Evolutionary conservation across 2,797 vertebrate genomes (phyloP), one percentile per base, ranked within the genome.

Genomic region (Poeciliopsis gracilis): DNA sequence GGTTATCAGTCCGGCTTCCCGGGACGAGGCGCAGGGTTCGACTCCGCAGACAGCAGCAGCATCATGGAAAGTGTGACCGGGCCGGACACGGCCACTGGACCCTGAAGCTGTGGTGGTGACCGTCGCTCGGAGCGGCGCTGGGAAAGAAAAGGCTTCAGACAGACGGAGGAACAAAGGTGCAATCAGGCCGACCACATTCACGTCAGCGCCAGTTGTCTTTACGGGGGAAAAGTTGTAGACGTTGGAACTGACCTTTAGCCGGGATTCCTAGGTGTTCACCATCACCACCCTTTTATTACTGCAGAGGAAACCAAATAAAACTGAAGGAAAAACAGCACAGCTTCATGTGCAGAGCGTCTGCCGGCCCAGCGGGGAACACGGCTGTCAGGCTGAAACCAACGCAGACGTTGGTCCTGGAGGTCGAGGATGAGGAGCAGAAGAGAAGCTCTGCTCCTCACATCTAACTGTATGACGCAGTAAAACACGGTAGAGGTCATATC

Each of bases 21-120:
- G 69, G 78, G 76, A 73, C 63, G 78, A 67, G 43, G 45, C 10
- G 61, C 69, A 51, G 4, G 16, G 5, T 9, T 23, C 11, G 6
- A 25, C 67, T 45, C 5, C 43, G 33, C 47, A 33, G 4, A 33
- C 2, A 28, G 25, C 16, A 13, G 57, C n/a, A 41, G 28, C 43
- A 63, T 73, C 84, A 33, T 91, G 90, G 91, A 93, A 93, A 91
- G 77, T 79, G 88, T 91, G 89, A 91, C 84, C 63, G 38, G 1
- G 82, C 53, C 84, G 80, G 84, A 87, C 47, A 78, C 47, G 85
- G 77, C 73, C 23, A 66, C 75, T 81, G 91, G 83, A 82, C 79
- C 23, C 33, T 66, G 33, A 66, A 66, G 61, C 61, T 66, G 2
- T 43, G 66, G 20, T 67, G 38, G 66, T 43, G 66, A 67, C 66